Base-by-base conservation (phyloP, 2,113 vertebrate genomes). In the Agelaius phoeniceus region DNA sequence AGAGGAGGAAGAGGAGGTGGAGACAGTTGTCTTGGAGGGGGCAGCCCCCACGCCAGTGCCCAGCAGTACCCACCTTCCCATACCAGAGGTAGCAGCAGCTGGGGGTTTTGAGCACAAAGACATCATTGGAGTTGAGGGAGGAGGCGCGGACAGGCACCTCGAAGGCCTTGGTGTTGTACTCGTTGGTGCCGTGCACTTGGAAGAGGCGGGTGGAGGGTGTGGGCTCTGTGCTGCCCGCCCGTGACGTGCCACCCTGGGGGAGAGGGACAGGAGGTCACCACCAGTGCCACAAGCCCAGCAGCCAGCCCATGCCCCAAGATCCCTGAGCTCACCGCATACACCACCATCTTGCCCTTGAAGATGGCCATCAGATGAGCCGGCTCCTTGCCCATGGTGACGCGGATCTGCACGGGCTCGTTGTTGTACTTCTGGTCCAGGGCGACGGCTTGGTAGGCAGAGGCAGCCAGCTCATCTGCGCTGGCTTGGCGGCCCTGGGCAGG, bases 361-460 rank as follows among this genome's bases (percentile, higher is more conserved):
- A 99, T 98, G 78, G 99, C 98, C 98, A 99, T 98, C 61, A 99
- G 97, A 57, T 99, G 99, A 21, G 97, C 95, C 0, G 99, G 98
- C 84, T 99, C 99, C 95, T 99, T 99, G 94, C 99, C 99, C 99
- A 99, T 99, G 5, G 98, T 95, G 82, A 99, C 98, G 0, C 98
- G 98, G 79, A 99, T 97, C 97, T 99, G 99, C 55, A 99, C 98
- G 0, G 97, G 98, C 65, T 99, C 98, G 0, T 98, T 98, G 31
- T 98, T 97, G 95, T 98, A 99, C 84, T 98, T 93, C 96, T 98
- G 98, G 91, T 99, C 99, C 96, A 99, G 87, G 63, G 84, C 87
- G 9, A 99, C 98, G 0, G 98, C 96, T 41, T 98, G 99, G 89
- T 98, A 99, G 58, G 98, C 98, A 0, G 98, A 99, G 51, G 99